phyloP scores from a whole-genome alignment of 2,797 vertebrate species.

The Sebastes hubbsi region DNA sequence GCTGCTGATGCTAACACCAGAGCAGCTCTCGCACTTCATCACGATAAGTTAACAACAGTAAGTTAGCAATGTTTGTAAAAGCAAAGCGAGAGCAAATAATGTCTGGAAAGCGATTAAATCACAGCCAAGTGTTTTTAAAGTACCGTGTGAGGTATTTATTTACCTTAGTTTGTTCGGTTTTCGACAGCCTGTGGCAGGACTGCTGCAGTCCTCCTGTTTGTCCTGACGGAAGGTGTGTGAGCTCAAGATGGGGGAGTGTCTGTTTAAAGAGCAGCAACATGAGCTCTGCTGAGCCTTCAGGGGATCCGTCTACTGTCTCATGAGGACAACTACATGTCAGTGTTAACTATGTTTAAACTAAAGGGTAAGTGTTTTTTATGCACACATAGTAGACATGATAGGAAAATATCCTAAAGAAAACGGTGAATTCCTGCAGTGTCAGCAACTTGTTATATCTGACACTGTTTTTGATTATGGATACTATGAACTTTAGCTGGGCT shows the following conservation, averaged over 20 bases:
- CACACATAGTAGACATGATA: neutral
- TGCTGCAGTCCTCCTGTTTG: neutral
- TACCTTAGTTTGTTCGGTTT: slow-evolving; percentile 46
- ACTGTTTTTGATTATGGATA: neutral
- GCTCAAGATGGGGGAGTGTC: slow-evolving; percentile 65
- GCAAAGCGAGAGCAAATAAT: neutral
- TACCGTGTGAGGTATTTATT: neutral
- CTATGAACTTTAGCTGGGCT: neutral
- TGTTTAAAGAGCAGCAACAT: neutral
- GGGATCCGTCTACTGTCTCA: neutral
- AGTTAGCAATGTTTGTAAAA: neutral
- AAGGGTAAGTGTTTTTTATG: neutral
- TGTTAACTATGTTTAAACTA: neutral
- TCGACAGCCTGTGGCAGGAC: slow-evolving; percentile 7
- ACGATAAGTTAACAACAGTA: neutral
- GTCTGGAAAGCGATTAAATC: neutral
- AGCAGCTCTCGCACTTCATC: neutral
- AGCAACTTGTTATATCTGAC: neutral
- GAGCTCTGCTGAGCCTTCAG: neutral
- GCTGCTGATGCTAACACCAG: slow-evolving; percentile 26
- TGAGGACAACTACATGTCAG: neutral
- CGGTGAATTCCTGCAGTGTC: neutral
- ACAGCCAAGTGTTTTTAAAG: neutral
- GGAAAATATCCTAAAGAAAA: neutral
- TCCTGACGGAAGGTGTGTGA: neutral